These are phyloP conservation scores for Mesoclemmys tuberculata DNA, from an alignment of 2,113 vertebrate species.

Conservation along the genomic window DNA sequence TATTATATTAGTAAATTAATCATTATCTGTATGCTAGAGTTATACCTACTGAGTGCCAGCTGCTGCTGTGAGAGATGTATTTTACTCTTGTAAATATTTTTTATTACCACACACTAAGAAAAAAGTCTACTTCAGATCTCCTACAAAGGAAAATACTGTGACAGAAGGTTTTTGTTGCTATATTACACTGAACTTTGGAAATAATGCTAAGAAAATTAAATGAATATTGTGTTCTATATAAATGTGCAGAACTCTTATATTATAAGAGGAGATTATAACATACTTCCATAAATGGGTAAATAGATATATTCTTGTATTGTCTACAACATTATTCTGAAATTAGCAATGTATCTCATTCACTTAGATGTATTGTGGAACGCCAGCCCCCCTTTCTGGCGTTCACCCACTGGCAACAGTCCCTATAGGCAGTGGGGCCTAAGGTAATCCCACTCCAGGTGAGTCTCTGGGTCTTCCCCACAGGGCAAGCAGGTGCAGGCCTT, in stretches of 20 bases:
- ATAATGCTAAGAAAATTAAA: background rate
- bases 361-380: no score
- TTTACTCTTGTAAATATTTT: background rate
- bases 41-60: background rate
- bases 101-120: background rate
- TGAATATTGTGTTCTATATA: background rate
- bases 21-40: background rate
- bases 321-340: background rate
- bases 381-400: no score
- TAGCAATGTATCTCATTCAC: background rate
- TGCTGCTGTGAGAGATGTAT: background rate
- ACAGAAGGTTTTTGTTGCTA: background rate
- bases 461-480: no score
- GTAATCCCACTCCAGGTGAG: no score
- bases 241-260: background rate
- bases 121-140: background rate
- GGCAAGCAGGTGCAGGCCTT: no score
- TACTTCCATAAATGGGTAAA: background rate
- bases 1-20: background rate
- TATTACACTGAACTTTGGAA: background rate
- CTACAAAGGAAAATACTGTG: background rate
- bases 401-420: no score
- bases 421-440: no score
- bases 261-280: background rate
- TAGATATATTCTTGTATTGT: no score